Percentiles rank a stretch among this genome's conserved stretches.
phyloP scores from a whole-genome alignment of 2,888 invertebrate species.

The Nomada ferruginata region DNA sequence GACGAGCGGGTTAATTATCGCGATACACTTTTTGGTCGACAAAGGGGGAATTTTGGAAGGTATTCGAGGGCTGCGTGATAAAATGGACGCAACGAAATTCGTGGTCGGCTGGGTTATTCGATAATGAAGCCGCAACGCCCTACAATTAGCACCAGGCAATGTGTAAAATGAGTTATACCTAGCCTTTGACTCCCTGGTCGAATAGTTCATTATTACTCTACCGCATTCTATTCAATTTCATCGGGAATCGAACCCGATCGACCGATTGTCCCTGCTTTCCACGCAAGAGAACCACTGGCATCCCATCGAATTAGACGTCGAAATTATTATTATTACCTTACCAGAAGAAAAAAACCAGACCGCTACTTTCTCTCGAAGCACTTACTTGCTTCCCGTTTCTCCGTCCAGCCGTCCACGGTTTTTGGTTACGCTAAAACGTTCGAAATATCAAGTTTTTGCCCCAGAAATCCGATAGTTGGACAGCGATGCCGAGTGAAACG shows the following conservation, averaged over 20 bases:
- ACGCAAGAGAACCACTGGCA: not conserved
- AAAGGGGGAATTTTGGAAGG: slow-evolving; percentile 10
- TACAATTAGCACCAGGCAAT: slow-evolving; percentile 74
- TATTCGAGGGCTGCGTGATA: not conserved
- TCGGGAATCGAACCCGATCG: slow-evolving; percentile 17
- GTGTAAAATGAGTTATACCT: slow-evolving; percentile 77
- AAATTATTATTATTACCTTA: too few species aligned
- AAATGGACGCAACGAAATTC: slow-evolving; percentile 26
- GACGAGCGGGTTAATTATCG: not conserved
- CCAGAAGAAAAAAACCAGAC: too few species aligned
- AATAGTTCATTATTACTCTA: slow-evolving; percentile 60
- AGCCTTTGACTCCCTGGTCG: slow-evolving; percentile 60
- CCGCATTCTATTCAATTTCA: slow-evolving; percentile 61
- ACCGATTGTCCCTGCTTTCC: not conserved
- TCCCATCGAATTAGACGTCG: too few species aligned
- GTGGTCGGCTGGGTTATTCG: slow-evolving; percentile 51
- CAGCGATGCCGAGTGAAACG: not conserved
- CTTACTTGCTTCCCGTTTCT: too few species aligned
- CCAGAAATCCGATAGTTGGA: slow-evolving; percentile 24
- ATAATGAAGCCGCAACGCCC: slow-evolving; percentile 73
- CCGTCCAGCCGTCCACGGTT: too few species aligned
- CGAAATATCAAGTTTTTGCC: not conserved
- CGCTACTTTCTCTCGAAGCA: too few species aligned
- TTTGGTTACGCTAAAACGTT: not conserved
- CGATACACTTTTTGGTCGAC: slow-evolving; percentile 17